phyloP scores from a whole-genome alignment of 1,140 invertebrate genomes.

The Psix sp. region DNA sequence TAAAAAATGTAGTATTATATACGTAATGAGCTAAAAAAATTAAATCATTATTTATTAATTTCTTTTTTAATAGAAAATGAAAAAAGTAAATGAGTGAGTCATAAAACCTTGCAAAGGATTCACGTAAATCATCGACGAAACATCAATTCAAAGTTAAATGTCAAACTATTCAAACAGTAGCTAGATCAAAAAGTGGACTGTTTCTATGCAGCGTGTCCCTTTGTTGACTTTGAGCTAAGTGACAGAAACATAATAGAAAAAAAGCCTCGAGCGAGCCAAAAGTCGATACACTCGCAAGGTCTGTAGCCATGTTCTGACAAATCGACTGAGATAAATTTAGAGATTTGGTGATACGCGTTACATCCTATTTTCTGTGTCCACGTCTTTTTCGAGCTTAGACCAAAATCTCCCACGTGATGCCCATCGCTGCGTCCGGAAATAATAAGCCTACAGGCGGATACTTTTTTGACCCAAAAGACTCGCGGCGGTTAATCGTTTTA shows the following conservation, averaged over 20 bases:
- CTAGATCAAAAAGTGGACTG: slow-evolving; percentile 14
- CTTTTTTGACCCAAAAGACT: slow-evolving; percentile 56
- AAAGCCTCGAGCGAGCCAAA: slow-evolving; percentile 14
- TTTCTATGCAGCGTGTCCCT: slow-evolving; percentile 6
- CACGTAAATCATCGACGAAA: slow-evolving; percentile 26
- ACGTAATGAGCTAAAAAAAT: too few species aligned
- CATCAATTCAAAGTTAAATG: slow-evolving; percentile 23
- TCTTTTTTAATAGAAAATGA: neutral
- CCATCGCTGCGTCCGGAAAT: slow-evolving; percentile 35
- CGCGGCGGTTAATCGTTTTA: slow-evolving; percentile 75
- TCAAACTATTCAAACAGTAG: slow-evolving; percentile 28
- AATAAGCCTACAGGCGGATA: slow-evolving; percentile 50
- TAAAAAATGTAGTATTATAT: too few species aligned
- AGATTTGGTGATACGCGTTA: slow-evolving; percentile 61
- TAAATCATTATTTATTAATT: too few species aligned
- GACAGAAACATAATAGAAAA: slow-evolving; percentile 32
- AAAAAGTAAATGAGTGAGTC: slow-evolving; percentile 3
- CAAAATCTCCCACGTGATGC: slow-evolving; percentile 41
- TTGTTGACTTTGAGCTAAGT: slow-evolving; percentile 21
- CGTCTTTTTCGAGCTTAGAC: slow-evolving; percentile 22
- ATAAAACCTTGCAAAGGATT: slow-evolving; percentile 5
- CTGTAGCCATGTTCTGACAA: slow-evolving; percentile 60
- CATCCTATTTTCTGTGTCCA: slow-evolving; percentile 50
- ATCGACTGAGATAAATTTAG: slow-evolving; percentile 72
- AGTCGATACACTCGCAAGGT: slow-evolving; percentile 26